These are phyloP conservation scores for Smittia aterrima DNA, from an alignment of 2,888 invertebrate species.

Conservation along the genomic window DNA sequence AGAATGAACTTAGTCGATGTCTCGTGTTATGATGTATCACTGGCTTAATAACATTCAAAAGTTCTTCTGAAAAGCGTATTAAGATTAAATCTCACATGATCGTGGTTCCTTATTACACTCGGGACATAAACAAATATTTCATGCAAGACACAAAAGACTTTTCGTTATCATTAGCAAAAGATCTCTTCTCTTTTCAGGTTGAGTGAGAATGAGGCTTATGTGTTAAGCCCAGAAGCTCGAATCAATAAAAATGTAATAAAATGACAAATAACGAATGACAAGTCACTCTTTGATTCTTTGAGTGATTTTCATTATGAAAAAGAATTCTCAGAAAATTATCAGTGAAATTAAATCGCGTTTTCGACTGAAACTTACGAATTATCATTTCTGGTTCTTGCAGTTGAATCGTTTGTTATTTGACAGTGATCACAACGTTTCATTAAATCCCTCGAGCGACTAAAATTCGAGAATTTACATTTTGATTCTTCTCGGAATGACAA, in stretches of 20 bases:
- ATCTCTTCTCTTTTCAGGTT: not conserved
- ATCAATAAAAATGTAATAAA: constrained; percentile 19
- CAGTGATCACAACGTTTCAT: not conserved
- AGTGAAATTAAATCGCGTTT: not conserved
- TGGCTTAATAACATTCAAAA: not conserved
- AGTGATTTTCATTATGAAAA: not conserved
- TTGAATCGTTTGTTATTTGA: too few relatives aligned
- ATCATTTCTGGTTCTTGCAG: not conserved
- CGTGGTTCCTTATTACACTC: not conserved
- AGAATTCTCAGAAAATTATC: constrained; percentile 22
- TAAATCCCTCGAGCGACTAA: not conserved
- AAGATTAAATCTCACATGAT: not conserved
- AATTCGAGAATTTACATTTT: not conserved
- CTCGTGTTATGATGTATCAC: constrained; percentile 22
- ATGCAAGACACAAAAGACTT: constrained; percentile 6
- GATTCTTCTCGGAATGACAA: not conserved
- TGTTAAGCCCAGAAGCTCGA: constrained; percentile 18
- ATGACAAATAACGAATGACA: too few relatives aligned
- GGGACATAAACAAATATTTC: not conserved
- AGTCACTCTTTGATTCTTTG: not conserved
- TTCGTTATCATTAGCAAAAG: not conserved
- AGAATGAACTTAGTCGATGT: not conserved
- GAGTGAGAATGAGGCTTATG: not conserved
- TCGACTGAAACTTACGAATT: not conserved
- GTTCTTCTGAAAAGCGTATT: constrained; percentile 6